Conservation (phyloP, 2,888 invertebrate genomes). For the Drosophila pegasa region DNA sequence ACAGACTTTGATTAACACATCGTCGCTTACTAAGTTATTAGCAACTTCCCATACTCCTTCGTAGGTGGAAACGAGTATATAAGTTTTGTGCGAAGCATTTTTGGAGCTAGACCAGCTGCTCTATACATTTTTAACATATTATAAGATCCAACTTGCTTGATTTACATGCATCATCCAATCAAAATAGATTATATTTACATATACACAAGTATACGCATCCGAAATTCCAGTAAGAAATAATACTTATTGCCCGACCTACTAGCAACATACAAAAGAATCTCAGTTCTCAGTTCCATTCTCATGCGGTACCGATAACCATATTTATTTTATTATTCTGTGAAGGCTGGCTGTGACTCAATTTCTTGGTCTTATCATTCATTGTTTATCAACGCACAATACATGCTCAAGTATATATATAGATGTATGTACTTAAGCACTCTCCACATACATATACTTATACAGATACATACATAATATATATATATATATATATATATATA, state of each 20-base stretch:
- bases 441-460: not conserved
- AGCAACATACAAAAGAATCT: constrained; percentile 8
- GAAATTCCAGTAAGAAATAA: not conserved
- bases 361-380: constrained; percentile 49
- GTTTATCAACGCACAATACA: constrained; percentile 45
- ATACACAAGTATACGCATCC: not conserved
- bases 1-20: constrained; percentile 1
- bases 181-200: not conserved
- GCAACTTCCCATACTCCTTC: not conserved
- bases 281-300: constrained; percentile 16
- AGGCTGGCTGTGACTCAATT: constrained; percentile 46
- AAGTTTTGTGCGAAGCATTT: not conserved
- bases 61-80: not conserved
- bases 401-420: not conserved
- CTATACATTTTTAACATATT: not conserved
- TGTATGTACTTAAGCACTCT: not conserved
- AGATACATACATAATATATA: too few relatives aligned
- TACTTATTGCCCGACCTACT: not conserved
- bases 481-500: too few relatives aligned
- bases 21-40: not conserved
- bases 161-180: not conserved
- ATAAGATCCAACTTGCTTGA: not conserved
- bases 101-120: not conserved
- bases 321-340: constrained; percentile 31
- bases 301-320: constrained; percentile 28